Base-by-base conservation (phyloP, 2,113 vertebrate species). In the Myotis brandtii region DNA sequence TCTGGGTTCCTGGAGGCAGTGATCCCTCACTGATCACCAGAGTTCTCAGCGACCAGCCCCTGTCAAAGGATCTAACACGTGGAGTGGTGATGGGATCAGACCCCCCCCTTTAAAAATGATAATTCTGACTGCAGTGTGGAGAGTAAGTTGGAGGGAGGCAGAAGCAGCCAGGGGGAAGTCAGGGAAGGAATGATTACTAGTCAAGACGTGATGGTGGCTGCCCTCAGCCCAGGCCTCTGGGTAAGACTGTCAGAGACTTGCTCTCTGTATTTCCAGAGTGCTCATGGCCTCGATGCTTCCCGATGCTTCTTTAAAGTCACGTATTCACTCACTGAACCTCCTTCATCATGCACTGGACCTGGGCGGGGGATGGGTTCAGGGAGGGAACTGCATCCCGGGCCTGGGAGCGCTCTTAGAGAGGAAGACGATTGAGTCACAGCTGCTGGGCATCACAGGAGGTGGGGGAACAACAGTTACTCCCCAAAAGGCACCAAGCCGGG, bases 401-500 rank as follows among this genome's bases (percentile, higher is more conserved):
- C 20, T 10, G 83, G 30, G 16, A 69, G 9, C 1, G 6, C 27
- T 52, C 40, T 56, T 46, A 8, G 48, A 59, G 34, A 46, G 18
- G 9, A 25, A 86, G 81, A 16, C 7, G n/a, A 27, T 3, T 64
- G 59, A 21, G 7, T 40, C 16, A 27, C 0, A 5, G 14, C 37
- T 9, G 54, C 9, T 27, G 32, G 34, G 9, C 67, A 27, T 37
- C 9, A 30, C 17, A 70, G 4, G 6, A 52, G 64, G 23, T 9
- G 43, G 14, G 30, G 25, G 2, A 56, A 3, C 4, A 48, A 37
- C 5, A 54, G 66, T 34, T 13, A 40, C 0, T 0, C 21, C 52
- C 17, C n/a, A 30, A 80, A 50, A 32, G 72, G 0, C 0, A 1
- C 17, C 11, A 50, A 21, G 16, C 0, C 0, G 9, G 34, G 27